Conservation (phyloP, 92 coral and sea anemone species). For the Parazoanthus swiftii region DNA sequence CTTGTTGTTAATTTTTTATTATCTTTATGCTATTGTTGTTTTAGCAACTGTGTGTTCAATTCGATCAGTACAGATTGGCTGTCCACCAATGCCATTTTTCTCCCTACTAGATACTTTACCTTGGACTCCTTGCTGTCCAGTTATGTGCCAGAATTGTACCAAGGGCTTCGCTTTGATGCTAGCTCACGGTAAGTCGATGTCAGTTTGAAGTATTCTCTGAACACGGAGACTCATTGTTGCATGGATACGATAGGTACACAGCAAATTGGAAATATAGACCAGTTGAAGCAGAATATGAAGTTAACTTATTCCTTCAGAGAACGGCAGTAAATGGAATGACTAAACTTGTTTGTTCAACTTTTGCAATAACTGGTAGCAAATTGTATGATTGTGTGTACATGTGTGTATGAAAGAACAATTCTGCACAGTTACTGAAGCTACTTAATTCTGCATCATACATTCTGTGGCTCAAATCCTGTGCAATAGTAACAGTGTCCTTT, state of each 20-base stretch:
- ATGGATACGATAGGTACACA: no score
- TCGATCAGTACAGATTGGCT: neutral
- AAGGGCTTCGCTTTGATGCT: slow-evolving; percentile 80
- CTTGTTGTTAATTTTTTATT: no score
- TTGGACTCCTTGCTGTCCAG: slow-evolving; percentile 62
- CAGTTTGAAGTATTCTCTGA: neutral
- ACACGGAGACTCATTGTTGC: no score
- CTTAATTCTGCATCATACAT: neutral
- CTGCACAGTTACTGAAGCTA: slow-evolving; percentile 48
- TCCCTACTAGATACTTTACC: slow-evolving; percentile 67
- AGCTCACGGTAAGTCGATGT: slow-evolving; percentile 61
- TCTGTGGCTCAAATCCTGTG: slow-evolving; percentile 54
- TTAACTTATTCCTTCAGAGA: no score
- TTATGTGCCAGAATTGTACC: slow-evolving; percentile 70
- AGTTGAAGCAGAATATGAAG: no score
- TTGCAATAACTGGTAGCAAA: no score
- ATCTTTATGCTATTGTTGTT: no score
- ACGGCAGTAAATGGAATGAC: no score
- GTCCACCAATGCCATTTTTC: neutral
- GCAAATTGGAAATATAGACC: neutral
- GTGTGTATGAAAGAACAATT: neutral
- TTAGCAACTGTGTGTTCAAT: no score
- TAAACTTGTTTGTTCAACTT: no score
- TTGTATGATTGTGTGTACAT: neutral
- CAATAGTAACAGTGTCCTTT: slow-evolving; percentile 27